Percentiles rank a stretch among this genome's conserved stretches.
Conservation (phyloP, 2,888 invertebrate genomes). For the Mactromeris polynyma region DNA sequence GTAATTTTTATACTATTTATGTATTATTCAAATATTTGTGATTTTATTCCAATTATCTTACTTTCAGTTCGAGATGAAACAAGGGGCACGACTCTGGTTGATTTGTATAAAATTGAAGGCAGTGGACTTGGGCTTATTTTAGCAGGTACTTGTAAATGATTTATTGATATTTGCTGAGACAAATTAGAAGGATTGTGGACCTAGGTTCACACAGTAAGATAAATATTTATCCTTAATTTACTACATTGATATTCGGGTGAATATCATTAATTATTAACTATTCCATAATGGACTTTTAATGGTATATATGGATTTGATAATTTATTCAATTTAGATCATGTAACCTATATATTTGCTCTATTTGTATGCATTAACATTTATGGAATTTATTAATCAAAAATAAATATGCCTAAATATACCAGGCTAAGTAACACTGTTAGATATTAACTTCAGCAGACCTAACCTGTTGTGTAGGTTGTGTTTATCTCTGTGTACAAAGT, state of each 20-base stretch:
- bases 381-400: not conserved
- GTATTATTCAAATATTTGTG: not conserved
- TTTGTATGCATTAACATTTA: not conserved
- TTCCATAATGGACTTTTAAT: not conserved
- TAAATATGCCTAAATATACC: not conserved
- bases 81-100: slow-evolving; percentile 78
- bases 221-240: not conserved
- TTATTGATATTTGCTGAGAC: not conserved
- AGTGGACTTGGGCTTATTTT: slow-evolving; percentile 84
- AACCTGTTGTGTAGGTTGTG: not conserved
- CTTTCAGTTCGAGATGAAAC: slow-evolving; percentile 75
- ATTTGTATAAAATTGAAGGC: slow-evolving; percentile 82
- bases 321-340: not conserved
- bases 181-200: not conserved
- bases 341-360: not conserved
- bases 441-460: not conserved
- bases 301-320: not conserved
- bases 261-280: not conserved
- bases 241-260: too few relatives aligned
- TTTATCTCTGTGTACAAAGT: not conserved
- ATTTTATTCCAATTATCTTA: not conserved
- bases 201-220: not conserved
- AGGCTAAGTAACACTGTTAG: not conserved
- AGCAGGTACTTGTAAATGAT: slow-evolving; percentile 72
- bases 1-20: too few relatives aligned